These are phyloP conservation scores for Ciconia stormi DNA, from an alignment of 2,113 vertebrate species.

Conservation along the genomic window DNA sequence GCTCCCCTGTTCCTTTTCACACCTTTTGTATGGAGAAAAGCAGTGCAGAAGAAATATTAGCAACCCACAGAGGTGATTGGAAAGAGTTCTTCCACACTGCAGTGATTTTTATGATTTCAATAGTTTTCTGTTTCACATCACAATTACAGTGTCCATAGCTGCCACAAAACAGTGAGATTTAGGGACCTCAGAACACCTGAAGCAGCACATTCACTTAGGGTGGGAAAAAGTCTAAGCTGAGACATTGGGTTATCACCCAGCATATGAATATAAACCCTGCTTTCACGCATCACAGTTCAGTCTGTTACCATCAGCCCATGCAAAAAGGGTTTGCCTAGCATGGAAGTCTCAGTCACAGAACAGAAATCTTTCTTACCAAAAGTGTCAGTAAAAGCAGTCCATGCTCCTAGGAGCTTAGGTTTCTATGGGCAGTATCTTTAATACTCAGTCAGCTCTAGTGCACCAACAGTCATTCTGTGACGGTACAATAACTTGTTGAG, in stretches of 20 bases:
- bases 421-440: background rate
- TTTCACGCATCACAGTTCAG: background rate
- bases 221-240: background rate
- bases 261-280: background rate
- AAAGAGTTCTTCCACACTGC: background rate
- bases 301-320: background rate
- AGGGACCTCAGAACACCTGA: background rate
- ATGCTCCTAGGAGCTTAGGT: background rate
- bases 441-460: background rate
- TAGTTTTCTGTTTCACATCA: background rate
- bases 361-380: background rate
- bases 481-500: background rate
- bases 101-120: background rate
- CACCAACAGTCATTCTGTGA: background rate
- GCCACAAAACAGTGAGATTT: background rate
- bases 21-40: background rate
- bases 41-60: background rate
- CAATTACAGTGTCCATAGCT: background rate
- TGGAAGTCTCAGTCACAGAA: background rate
- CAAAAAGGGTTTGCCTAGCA: background rate
- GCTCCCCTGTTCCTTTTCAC: background rate
- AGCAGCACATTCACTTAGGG: background rate
- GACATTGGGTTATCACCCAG: background rate
- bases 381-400: background rate
- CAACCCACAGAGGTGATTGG: background rate